Base-by-base conservation (phyloP, 2,797 vertebrate species). In the Hydrolagus colliei region DNA sequence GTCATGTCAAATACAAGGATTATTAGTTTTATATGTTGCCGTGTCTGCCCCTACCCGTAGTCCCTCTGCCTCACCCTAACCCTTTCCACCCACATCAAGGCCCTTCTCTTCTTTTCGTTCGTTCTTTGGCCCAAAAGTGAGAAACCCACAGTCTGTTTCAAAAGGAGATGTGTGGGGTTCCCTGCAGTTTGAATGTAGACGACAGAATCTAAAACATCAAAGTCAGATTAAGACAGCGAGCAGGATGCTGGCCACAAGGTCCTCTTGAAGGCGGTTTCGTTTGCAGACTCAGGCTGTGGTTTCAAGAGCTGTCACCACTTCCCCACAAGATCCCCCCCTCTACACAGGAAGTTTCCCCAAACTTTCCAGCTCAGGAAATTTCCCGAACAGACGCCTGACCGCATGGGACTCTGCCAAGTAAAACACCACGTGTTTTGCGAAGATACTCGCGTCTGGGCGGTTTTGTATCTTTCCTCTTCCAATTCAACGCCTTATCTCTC, bases 351-450 rank as follows among this genome's bases (percentile, higher is more conserved):
- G 91, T 89, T 93, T 94, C 91, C 91, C 89, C 90, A 87, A 86
- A 90, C 88, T 89, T 93, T 90, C 92, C 92, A 87, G 89, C 89
- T 89, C 89, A 91, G 93, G 93, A 94, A 94, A 93, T 93, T 93
- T 94, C 93, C 93, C 92, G 92, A 89, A 90, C 91, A 91, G 92
- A 94, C 93, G 90, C 41, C 41, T 52, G 41, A 52, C 41, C 41
- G 41, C 41, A 52, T 6, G 6, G 1, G 6, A 52, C 41, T 52
- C 41, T 52, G 6, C 41, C 27, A 27, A 27, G 27, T 27, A 27
- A 27, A 27, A 52, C 41, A 52, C 41, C 2, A 52, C 41, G 41
- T 52, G 41, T 52, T 52, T 52, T 52, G 2, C 6, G 41, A 52
- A 52, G 41, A 52, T 52, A 52, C 3, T 52, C 41, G 2, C 41